phyloP scores from a whole-genome alignment of 2,797 vertebrate species.

The Menidia menidia region DNA sequence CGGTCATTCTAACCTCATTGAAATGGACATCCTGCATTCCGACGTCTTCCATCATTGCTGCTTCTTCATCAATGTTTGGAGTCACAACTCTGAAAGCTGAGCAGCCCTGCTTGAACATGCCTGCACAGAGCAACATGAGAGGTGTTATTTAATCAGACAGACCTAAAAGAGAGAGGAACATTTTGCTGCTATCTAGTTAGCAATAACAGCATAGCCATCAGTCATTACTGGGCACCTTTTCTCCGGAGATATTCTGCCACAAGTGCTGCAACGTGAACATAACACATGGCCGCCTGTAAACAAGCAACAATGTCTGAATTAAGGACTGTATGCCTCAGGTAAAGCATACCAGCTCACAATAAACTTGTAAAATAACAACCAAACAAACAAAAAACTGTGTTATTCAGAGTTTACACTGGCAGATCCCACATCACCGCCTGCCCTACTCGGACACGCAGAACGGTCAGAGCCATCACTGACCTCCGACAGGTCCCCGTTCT shows the following conservation, averaged over 20 bases:
- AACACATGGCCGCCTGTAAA: slow-evolving; percentile 95
- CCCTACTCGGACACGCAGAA: background rate
- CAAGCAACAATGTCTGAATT: slow-evolving; percentile 7
- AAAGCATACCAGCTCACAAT: background rate
- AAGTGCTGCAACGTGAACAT: slow-evolving; percentile 94
- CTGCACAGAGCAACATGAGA: slow-evolving; percentile 64
- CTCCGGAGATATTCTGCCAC: slow-evolving; percentile 96
- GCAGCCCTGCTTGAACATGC: slow-evolving; percentile 96
- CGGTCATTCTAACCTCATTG: slow-evolving; percentile 86
- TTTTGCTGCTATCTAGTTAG: background rate
- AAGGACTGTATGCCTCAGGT: background rate
- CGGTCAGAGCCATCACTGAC: slow-evolving; percentile 62
- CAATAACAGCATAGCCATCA: background rate
- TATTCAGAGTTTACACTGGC: too few species aligned
- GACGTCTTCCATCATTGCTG: slow-evolving; percentile 98
- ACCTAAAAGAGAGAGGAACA: background rate
- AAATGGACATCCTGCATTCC: slow-evolving; percentile 99
- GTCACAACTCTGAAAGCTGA: slow-evolving; percentile 93
- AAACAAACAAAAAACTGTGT: background rate
- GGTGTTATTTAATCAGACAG: background rate
- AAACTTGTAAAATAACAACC: background rate
- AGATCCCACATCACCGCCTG: too few species aligned
- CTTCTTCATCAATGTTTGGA: slow-evolving; percentile 97
- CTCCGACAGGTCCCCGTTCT: slow-evolving; percentile 97
- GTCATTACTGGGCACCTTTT: slow-evolving; percentile 85